Evolutionary conservation across 2,888 invertebrate species (phyloP).

Genomic region (Limenitis arthemis): DNA sequence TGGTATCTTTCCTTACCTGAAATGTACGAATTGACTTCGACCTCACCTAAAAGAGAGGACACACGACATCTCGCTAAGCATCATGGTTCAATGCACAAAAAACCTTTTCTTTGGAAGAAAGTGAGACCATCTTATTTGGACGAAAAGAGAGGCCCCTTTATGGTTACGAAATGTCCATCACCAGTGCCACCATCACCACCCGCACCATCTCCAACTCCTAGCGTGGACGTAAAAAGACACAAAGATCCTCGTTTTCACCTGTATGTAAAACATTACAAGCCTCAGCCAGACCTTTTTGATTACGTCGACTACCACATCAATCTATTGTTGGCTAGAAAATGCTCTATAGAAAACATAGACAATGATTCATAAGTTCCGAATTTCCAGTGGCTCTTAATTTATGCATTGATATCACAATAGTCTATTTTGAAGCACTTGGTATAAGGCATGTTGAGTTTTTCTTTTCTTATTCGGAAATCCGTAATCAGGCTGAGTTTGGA

Average conservation of each 20-base stretch:
- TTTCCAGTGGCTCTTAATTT: slow-evolving; percentile 26
- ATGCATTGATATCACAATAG: slow-evolving; percentile 34
- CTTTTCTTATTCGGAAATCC: slow-evolving; percentile 69
- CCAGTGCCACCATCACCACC: slow-evolving; percentile 23
- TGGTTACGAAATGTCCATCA: slow-evolving; percentile 28
- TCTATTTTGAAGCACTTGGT: slow-evolving; percentile 46
- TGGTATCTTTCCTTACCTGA: slow-evolving; percentile 66
- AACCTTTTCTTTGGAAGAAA: slow-evolving; percentile 59
- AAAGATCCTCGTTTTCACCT: slow-evolving; percentile 57
- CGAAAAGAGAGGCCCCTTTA: slow-evolving; percentile 50
- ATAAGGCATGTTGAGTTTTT: slow-evolving; percentile 38
- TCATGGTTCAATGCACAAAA: slow-evolving; percentile 47
- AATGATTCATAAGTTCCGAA: slow-evolving; percentile 24
- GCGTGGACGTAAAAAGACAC: slow-evolving; percentile 22
- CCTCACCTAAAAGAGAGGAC: slow-evolving; percentile 30
- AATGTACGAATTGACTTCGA: slow-evolving; percentile 59
- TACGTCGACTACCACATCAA: slow-evolving; percentile 61
- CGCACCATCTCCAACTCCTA: slow-evolving; percentile 38
- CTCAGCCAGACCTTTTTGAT: slow-evolving; percentile 54
- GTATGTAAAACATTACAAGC: slow-evolving; percentile 55
- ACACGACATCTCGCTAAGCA: slow-evolving; percentile 43
- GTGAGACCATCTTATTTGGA: slow-evolving; percentile 31
- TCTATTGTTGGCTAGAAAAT: slow-evolving; percentile 42
- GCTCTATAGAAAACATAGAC: slow-evolving; percentile 45
- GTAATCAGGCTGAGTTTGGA: slow-evolving; percentile 72